phyloP scores from a whole-genome alignment of 2,888 invertebrate species.

The Sinohyriopsis cumingii region DNA sequence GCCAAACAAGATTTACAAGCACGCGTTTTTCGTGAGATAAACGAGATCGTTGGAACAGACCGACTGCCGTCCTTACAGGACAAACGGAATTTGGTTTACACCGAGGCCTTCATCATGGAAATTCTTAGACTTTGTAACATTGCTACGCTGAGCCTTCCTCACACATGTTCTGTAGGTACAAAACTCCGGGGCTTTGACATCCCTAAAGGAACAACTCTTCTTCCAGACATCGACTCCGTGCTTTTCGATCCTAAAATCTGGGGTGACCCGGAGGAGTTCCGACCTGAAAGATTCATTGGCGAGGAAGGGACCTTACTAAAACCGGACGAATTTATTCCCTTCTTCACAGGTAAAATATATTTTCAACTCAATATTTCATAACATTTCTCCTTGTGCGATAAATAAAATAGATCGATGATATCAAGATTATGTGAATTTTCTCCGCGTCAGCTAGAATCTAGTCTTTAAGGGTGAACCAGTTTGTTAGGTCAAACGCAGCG shows the following conservation, averaged over 20 bases:
- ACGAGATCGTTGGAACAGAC: background rate
- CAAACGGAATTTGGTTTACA: constrained; percentile 3
- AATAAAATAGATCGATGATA: too few relatives aligned
- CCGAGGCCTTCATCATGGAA: constrained; percentile 3
- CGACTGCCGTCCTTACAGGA: background rate
- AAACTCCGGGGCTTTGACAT: background rate
- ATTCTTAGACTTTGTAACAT: constrained; percentile 1
- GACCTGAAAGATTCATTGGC: background rate
- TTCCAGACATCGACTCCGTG: background rate
- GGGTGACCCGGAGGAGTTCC: background rate
- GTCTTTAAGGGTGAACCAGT: too few relatives aligned
- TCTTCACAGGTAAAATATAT: background rate
- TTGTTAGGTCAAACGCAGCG: too few relatives aligned
- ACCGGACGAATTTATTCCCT: background rate
- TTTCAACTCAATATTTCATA: too few relatives aligned
- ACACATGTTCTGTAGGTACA: background rate
- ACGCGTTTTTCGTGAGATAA: background rate
- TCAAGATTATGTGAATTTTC: too few relatives aligned
- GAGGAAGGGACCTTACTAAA: background rate
- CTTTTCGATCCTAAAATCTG: background rate
- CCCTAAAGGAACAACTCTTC: background rate
- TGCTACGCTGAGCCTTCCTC: background rate
- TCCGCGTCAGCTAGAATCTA: too few relatives aligned
- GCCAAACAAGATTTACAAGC: background rate
- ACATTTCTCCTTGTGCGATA: too few relatives aligned